Evolutionary conservation across 2,797 vertebrate species (phyloP), one percentile per base, ranked within the genome.

Genomic region (Artibeus jamaicensis): DNA sequence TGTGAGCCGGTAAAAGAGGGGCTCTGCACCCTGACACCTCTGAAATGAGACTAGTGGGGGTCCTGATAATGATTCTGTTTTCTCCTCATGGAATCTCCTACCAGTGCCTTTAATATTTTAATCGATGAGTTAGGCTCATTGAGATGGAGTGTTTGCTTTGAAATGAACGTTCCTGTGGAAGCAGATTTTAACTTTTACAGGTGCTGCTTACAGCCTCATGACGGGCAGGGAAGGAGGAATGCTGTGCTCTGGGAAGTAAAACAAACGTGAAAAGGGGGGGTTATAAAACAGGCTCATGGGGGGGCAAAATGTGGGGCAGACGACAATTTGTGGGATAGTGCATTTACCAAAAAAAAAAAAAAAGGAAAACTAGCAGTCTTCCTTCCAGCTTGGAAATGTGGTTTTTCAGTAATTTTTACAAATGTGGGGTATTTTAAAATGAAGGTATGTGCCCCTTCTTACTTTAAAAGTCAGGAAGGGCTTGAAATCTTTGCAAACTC

Each of bases 351-450:
- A 86, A 81, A 74, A 37, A 92, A 24, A 21, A 53, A 42, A 93
- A 42, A 42, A 7, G 39, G 39, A 8, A 11, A 83, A 19, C 22
- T 19, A 92, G 89, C 86, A 95, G 0, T 89, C 89, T 89, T 96
- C 88, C 93, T 62, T 39, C 84, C 94, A 77, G 42, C 59, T 82
- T 76, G 62, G 84, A 84, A 68, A 48, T 81, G 62, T 73, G 71
- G 57, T 14, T 92, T 65, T 91, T 46, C 96, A 32, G 74, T 91
- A 96, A 95, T 97, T 57, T 97, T 96, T 90, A 84, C 67, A 93
- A 78, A 97, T 96, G 93, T 96, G 97, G 95, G 95, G 84, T 74
- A 94, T 98, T 96, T 98, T 98, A 98, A 98, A 98, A 98, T 98
- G 98, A 98, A 98, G 98, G 97, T 95, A 89, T 89, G 78, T 97